phyloP scores from a whole-genome alignment of 2,113 vertebrate genomes.

The Drymodes brunneopygia region DNA sequence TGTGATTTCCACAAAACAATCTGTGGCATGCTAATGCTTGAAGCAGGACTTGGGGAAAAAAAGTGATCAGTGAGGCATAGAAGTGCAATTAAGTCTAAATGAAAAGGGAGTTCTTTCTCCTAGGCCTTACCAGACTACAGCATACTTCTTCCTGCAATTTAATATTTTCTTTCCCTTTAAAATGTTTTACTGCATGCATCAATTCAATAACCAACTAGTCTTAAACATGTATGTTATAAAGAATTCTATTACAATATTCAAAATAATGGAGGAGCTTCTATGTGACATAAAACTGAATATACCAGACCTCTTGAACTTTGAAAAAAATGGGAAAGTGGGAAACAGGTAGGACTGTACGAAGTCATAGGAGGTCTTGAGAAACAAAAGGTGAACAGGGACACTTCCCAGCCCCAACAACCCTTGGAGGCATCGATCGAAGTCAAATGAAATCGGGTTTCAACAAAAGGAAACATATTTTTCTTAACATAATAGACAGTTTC shows the following conservation, averaged over 20 bases:
- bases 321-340: background rate
- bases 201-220: background rate
- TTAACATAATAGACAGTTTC: background rate
- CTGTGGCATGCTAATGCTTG: conserved; percentile 40
- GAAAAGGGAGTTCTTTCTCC: conserved; percentile 33
- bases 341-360: background rate
- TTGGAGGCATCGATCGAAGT: background rate
- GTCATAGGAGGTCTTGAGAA: background rate
- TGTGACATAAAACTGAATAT: background rate
- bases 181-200: background rate
- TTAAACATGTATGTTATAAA: background rate
- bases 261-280: background rate
- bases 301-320: background rate
- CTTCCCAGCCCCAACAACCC: background rate
- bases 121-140: background rate
- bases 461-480: background rate
- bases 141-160: background rate
- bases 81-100: conserved; percentile 52
- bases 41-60: conserved; percentile 42
- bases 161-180: background rate
- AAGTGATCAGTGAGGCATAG: conserved; percentile 33
- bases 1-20: conserved; percentile 54
- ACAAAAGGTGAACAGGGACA: background rate
- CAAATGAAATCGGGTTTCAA: background rate
- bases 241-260: background rate